These are phyloP conservation scores for Lasiommata megera DNA, from an alignment of 2,888 invertebrate species.

Conservation along the genomic window DNA sequence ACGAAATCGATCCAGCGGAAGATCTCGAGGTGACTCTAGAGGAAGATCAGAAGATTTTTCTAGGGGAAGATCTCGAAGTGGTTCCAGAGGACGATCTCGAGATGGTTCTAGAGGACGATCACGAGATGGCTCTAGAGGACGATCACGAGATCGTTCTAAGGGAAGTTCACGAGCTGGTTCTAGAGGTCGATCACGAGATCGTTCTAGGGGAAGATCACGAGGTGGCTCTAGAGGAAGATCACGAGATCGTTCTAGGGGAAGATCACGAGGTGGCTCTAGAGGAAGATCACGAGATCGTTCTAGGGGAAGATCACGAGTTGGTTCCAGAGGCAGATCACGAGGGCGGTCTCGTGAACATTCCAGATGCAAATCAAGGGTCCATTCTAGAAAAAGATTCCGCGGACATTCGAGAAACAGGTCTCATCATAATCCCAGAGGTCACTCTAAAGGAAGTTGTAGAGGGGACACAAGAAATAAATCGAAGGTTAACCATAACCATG, in stretches of 20 bases:
- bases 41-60: no score
- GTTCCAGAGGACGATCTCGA: conserved; percentile 15
- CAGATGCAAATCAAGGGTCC: conserved; percentile 13
- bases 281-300: conserved; percentile 19
- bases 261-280: conserved; percentile 23
- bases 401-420: conserved; percentile 14
- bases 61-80: conserved; percentile 5
- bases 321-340: conserved; percentile 17
- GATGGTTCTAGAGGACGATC: conserved; percentile 11
- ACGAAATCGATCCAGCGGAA: no score
- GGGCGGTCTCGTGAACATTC: conserved; percentile 14
- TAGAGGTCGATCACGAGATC: conserved; percentile 17
- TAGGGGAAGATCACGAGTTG: conserved; percentile 8
- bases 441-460: conserved; percentile 17
- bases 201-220: conserved; percentile 19
- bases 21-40: no score
- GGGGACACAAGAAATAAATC: conserved; percentile 31
- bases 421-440: background rate
- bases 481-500: conserved; percentile 23
- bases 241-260: conserved; percentile 9
- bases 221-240: conserved; percentile 26
- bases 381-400: conserved; percentile 17
- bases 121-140: conserved; percentile 14
- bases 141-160: conserved; percentile 19
- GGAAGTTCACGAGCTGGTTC: conserved; percentile 15